phyloP scores from a whole-genome alignment of 2,888 invertebrate genomes.

The Mesopsocus fuscifrons region DNA sequence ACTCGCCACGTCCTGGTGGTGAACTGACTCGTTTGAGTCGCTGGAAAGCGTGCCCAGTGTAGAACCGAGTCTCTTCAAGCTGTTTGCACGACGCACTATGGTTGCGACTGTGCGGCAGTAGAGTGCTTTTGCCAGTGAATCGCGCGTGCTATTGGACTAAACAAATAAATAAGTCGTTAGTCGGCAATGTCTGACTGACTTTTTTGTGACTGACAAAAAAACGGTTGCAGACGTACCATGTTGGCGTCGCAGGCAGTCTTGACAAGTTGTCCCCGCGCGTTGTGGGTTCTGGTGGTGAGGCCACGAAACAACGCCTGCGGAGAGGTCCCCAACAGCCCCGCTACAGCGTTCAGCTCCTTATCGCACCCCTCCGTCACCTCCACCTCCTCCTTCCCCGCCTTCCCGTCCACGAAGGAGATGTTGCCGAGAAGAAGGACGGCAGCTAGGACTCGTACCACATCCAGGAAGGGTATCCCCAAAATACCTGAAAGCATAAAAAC shows the following conservation, averaged over 20 bases:
- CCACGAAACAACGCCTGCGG: constrained; percentile 58
- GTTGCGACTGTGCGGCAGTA: constrained; percentile 90
- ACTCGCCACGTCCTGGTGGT: constrained; percentile 70
- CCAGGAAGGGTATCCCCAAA: constrained; percentile 82
- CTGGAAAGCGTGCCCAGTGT: constrained; percentile 60
- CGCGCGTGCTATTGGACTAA: constrained; percentile 66
- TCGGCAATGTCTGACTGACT: too few species aligned
- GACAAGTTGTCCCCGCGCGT: constrained; percentile 55
- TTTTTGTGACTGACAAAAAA: too few species aligned
- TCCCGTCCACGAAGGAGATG: constrained; percentile 70
- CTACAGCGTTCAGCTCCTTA: constrained; percentile 68
- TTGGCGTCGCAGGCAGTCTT: constrained; percentile 69
- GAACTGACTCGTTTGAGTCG: constrained; percentile 81
- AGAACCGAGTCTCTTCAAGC: constrained; percentile 51
- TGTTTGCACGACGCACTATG: constrained; percentile 82
- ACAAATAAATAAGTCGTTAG: too few species aligned
- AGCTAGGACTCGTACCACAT: constrained; percentile 79
- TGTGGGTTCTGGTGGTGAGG: constrained; percentile 63
- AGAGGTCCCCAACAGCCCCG: constrained; percentile 61
- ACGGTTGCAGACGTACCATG: constrained; percentile 38
- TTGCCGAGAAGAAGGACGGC: constrained; percentile 83
- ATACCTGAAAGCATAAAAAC: constrained; percentile 31
- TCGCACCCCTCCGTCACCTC: constrained; percentile 65
- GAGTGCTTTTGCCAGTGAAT: constrained; percentile 76
- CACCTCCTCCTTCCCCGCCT: constrained; percentile 22